Percentiles rank a stretch among this genome's conserved stretches.
These are phyloP conservation scores for Babylonia areolata DNA, from an alignment of 1,140 invertebrate genomes.

Conservation along the genomic window DNA sequence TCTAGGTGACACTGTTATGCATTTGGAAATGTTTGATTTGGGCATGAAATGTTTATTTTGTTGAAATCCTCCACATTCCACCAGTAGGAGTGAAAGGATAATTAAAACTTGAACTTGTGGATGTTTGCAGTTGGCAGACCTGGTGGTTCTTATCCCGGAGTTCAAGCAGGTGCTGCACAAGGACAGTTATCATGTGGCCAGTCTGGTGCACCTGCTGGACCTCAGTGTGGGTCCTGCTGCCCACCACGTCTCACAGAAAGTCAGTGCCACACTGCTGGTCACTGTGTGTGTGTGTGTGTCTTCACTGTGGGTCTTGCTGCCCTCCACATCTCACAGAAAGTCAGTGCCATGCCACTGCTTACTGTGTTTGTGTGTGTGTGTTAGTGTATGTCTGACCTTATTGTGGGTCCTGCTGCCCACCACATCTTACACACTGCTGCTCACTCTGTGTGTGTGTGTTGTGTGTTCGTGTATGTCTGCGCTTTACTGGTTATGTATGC, in stretches of 20 bases:
- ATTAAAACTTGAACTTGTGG: too few species aligned
- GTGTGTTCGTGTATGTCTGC: neutral
- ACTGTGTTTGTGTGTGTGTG: too few species aligned
- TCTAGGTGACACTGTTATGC: too few species aligned
- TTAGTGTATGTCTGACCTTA: neutral
- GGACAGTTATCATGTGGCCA: slow-evolving; percentile 20
- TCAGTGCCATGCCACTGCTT: neutral
- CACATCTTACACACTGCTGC: neutral
- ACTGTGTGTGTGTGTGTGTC: too few species aligned
- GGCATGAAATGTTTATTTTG: too few species aligned
- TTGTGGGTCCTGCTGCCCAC: slow-evolving; percentile 11
- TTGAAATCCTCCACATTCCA: too few species aligned
- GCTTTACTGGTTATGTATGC: too few species aligned
- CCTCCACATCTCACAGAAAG: neutral
- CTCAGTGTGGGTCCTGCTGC: slow-evolving; percentile 20
- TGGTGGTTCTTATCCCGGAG: neutral
- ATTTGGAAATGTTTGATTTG: too few species aligned
- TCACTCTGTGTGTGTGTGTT: too few species aligned
- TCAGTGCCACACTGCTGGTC: neutral
- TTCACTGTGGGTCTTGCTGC: slow-evolving; percentile 13
- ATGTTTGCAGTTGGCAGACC: neutral
- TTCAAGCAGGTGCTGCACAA: neutral
- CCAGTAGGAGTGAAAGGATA: too few species aligned
- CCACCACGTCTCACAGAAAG: neutral
- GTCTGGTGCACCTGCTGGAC: slow-evolving; percentile 30